Evolutionary conservation across 2,113 vertebrate species (phyloP).

Genomic region (Malurus elegans): DNA sequence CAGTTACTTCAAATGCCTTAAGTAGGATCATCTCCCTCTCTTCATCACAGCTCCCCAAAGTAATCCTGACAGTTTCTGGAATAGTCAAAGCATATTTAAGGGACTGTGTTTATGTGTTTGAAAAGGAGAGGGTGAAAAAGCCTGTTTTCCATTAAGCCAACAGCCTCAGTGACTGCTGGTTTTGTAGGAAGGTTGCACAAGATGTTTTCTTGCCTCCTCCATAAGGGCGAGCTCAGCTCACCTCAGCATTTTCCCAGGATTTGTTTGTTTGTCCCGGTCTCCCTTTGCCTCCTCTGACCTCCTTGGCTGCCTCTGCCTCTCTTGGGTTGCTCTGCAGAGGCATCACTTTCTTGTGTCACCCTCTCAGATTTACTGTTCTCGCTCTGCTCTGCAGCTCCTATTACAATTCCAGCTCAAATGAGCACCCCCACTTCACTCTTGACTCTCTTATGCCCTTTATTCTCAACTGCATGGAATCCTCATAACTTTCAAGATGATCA

Average conservation of each 20-base stretch:
- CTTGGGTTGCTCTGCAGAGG: not conserved
- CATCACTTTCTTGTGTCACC: not conserved
- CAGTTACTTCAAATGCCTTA: not conserved
- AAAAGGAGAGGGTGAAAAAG: not conserved
- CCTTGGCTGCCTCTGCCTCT: not conserved
- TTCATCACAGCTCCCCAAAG: not conserved
- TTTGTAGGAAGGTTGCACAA: conserved; percentile 14
- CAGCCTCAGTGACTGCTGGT: not conserved
- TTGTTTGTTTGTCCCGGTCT: not conserved
- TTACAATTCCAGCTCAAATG: not conserved
- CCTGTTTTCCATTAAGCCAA: conserved; percentile 19
- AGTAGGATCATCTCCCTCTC: not conserved
- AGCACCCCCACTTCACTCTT: not conserved
- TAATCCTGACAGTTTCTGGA: not conserved
- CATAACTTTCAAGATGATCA: not conserved
- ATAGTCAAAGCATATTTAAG: not conserved
- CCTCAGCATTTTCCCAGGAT: not conserved
- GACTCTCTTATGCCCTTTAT: not conserved
- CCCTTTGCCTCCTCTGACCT: not conserved
- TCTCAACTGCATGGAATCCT: not conserved
- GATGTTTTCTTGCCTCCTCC: not conserved
- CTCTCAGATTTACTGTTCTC: not conserved
- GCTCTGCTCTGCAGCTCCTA: not conserved
- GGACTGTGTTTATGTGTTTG: not conserved
- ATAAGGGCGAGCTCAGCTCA: not conserved